These are phyloP conservation scores for Trachelipus rathkii DNA, from an alignment of 1,140 invertebrate genomes.

Conservation along the genomic window DNA sequence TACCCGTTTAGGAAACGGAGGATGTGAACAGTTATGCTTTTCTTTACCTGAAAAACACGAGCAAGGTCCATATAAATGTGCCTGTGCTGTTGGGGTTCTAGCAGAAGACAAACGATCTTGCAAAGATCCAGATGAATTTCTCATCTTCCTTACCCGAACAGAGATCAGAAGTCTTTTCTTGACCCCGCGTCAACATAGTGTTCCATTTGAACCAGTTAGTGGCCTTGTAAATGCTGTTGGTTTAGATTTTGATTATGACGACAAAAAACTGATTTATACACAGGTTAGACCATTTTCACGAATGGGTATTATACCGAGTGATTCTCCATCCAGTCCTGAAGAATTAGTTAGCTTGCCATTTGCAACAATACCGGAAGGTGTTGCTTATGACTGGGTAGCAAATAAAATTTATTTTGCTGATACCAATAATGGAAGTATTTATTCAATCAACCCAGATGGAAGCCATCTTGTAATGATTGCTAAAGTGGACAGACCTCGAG, in stretches of 20 bases:
- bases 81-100: slow-evolving; percentile 80
- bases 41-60: slow-evolving; percentile 63
- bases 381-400: slow-evolving; percentile 94
- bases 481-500: slow-evolving; percentile 83
- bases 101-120: slow-evolving; percentile 64
- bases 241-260: slow-evolving; percentile 88
- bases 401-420: slow-evolving; percentile 97
- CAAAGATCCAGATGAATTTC: slow-evolving; percentile 74
- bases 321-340: slow-evolving; percentile 43
- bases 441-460: slow-evolving; percentile 88
- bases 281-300: slow-evolving; percentile 85
- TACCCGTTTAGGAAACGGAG: slow-evolving; percentile 64
- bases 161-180: slow-evolving; percentile 82
- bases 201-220: slow-evolving; percentile 76
- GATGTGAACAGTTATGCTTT: slow-evolving; percentile 93
- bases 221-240: slow-evolving; percentile 90
- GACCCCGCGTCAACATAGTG: slow-evolving; percentile 69
- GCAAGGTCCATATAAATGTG: slow-evolving; percentile 67
- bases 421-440: slow-evolving; percentile 87
- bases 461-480: slow-evolving; percentile 88
- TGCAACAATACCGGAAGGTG: slow-evolving; percentile 69
- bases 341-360: background rate
- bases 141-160: slow-evolving; percentile 85
- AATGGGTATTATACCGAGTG: slow-evolving; percentile 71
- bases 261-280: slow-evolving; percentile 82